A percentile compares a stretch with the other conserved stretches of the same genome.
phyloP scores from a whole-genome alignment of 2,113 vertebrate genomes.

The Epinephelus cyanopodus region DNA sequence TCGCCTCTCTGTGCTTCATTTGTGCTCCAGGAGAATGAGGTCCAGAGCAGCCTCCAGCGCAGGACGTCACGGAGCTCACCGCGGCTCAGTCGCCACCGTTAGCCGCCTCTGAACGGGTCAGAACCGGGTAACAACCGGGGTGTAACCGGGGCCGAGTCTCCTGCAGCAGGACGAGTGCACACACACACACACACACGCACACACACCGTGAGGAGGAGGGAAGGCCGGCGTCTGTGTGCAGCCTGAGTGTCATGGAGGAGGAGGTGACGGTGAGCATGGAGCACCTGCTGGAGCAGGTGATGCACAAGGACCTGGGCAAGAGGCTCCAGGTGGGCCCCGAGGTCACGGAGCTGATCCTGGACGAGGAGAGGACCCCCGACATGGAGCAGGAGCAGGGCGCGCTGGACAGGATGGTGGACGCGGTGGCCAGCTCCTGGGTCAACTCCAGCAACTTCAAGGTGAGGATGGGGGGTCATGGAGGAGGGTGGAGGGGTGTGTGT shows the following conservation, averaged over 20 bases:
- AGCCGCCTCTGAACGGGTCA: constrained; percentile 8
- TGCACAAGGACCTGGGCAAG: constrained; percentile 94
- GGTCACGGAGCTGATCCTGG: constrained; percentile 90
- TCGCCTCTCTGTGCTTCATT: background rate
- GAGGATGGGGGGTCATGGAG: constrained; percentile 58
- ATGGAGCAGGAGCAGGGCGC: constrained; percentile 93
- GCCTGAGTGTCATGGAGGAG: constrained; percentile 87
- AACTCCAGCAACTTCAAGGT: constrained; percentile 99
- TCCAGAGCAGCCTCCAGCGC: background rate
- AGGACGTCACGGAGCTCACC: constrained; percentile 9
- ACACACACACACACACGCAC: too few species aligned
- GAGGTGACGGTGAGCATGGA: constrained; percentile 86
- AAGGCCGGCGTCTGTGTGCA: background rate
- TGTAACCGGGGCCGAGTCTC: background rate
- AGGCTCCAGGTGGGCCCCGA: constrained; percentile 95
- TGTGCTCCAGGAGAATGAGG: constrained; percentile 36
- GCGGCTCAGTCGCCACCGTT: constrained; percentile 1
- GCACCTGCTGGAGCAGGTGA: constrained; percentile 90
- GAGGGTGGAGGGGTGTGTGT: too few species aligned
- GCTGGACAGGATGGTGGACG: constrained; percentile 95
- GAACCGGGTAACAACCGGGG: background rate
- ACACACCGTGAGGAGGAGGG: background rate
- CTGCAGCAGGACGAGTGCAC: background rate
- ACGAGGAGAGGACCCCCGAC: constrained; percentile 89
- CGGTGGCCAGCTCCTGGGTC: constrained; percentile 94